These are phyloP conservation scores for Falco punctatus DNA, from an alignment of 2,113 vertebrate species.

Conservation along the genomic window DNA sequence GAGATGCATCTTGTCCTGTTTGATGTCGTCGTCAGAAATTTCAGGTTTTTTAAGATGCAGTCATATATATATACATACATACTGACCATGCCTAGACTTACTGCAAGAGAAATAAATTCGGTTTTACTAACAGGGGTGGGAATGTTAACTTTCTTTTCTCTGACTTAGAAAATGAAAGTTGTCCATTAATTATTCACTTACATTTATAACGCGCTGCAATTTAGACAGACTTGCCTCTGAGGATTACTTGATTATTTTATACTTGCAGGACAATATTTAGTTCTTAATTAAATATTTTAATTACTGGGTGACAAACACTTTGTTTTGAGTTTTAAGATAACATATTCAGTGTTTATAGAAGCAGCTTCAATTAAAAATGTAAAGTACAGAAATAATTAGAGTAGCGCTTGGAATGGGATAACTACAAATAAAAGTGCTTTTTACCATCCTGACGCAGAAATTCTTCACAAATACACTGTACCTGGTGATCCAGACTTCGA, in stretches of 20 bases:
- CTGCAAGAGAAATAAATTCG: neutral
- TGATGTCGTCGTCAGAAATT: neutral
- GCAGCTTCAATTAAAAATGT: neutral
- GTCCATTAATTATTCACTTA: neutral
- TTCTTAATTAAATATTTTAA: slow-evolving; percentile 18
- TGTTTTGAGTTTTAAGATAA: neutral
- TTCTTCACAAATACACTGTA: neutral
- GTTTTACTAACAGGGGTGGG: neutral
- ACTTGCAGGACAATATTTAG: neutral
- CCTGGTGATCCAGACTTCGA: neutral
- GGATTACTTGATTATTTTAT: neutral
- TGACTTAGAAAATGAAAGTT: neutral
- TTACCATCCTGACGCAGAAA: neutral
- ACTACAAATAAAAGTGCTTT: neutral
- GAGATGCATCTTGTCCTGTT: neutral
- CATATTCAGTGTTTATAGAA: neutral
- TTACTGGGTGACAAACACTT: neutral
- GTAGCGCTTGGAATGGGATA: neutral
- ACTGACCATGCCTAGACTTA: neutral
- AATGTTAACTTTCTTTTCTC: neutral
- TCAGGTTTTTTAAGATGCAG: neutral
- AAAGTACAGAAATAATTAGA: neutral
- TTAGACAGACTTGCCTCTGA: neutral
- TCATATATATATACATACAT: accelerated
- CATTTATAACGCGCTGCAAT: neutral